Conservation (phyloP, 2,888 invertebrate species). For the Pterostichus madidus region DNA sequence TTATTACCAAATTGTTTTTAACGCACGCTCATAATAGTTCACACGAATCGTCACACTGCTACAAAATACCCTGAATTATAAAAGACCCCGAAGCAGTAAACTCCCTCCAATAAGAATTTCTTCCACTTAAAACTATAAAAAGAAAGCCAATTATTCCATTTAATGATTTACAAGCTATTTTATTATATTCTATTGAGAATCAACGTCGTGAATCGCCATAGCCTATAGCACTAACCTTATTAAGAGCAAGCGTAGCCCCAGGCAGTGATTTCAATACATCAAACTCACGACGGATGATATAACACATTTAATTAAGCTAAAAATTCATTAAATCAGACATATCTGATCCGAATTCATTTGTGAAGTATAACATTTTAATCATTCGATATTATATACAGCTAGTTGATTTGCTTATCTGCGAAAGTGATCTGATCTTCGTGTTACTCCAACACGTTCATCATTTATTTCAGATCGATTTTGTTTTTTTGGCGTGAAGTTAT, state of each 20-base stretch:
- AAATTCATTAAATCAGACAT: conserved; percentile 50
- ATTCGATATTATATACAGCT: neutral
- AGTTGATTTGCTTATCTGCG: conserved; percentile 31
- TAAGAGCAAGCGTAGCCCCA: conserved; percentile 28
- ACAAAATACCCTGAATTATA: neutral
- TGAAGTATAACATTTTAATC: conserved; percentile 54
- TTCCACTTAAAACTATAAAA: neutral
- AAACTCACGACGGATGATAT: conserved; percentile 31
- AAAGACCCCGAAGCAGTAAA: neutral
- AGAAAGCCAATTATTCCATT: no score
- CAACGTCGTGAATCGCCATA: no score
- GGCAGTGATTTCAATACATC: conserved; percentile 53
- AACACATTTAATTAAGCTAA: conserved; percentile 48
- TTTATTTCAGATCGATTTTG: conserved; percentile 53
- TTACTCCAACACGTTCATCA: conserved; percentile 40
- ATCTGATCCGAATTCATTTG: conserved; percentile 49
- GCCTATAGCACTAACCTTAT: neutral
- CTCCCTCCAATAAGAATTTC: neutral
- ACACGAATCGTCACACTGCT: conserved; percentile 13
- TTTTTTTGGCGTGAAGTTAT: conserved; percentile 45
- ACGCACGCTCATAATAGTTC: conserved; percentile 33
- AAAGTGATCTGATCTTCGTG: conserved; percentile 12
- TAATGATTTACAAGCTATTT: no score
- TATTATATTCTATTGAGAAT: no score
- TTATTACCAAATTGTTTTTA: conserved; percentile 54